A percentile compares a stretch with the other conserved stretches of the same genome.
Conservation (phyloP, 2,888 invertebrate genomes). For the Drosophila flavopinicola region DNA sequence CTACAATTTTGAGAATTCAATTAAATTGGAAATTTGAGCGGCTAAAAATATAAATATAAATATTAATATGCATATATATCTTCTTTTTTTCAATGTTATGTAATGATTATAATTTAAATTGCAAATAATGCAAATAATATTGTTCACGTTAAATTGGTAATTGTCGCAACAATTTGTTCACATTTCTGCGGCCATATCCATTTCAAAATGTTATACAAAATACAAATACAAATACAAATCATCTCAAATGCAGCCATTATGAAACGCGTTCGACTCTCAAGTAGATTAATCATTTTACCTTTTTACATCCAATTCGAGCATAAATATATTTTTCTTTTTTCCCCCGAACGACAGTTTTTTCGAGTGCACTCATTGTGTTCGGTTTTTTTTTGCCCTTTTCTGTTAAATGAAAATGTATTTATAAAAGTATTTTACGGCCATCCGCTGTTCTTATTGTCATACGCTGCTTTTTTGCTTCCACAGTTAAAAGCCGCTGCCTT, state of each 20-base stretch:
- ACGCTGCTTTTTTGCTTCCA: conserved; percentile 14
- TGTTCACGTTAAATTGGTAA: background rate
- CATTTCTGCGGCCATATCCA: background rate
- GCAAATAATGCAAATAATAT: too few species aligned
- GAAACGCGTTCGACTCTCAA: conserved; percentile 5
- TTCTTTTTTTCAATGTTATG: background rate
- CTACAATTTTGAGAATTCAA: conserved; percentile 15
- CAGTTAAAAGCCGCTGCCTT: conserved; percentile 52
- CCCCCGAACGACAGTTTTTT: conserved; percentile 24
- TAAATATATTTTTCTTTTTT: conserved; percentile 13
- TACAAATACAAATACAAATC: conserved; percentile 18
- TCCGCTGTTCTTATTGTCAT: conserved; percentile 33
- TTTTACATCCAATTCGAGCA: conserved; percentile 10
- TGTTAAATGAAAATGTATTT: conserved; percentile 42
- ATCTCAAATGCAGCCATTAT: conserved; percentile 24
- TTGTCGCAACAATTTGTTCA: conserved; percentile 4
- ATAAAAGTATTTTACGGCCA: conserved; percentile 49
- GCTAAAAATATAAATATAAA: background rate
- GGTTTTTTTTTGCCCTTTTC: conserved; percentile 14
- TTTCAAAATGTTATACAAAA: conserved; percentile 7
- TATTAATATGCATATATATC: conserved; percentile 1
- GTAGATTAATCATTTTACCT: conserved; percentile 22
- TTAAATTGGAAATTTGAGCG: conserved; percentile 17
- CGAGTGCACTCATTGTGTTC: conserved; percentile 8
- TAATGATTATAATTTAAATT: background rate